Evolutionary conservation across 1,140 invertebrate genomes (phyloP), one percentile per base, ranked within the genome.

Genomic region (Carposina sasakii): DNA sequence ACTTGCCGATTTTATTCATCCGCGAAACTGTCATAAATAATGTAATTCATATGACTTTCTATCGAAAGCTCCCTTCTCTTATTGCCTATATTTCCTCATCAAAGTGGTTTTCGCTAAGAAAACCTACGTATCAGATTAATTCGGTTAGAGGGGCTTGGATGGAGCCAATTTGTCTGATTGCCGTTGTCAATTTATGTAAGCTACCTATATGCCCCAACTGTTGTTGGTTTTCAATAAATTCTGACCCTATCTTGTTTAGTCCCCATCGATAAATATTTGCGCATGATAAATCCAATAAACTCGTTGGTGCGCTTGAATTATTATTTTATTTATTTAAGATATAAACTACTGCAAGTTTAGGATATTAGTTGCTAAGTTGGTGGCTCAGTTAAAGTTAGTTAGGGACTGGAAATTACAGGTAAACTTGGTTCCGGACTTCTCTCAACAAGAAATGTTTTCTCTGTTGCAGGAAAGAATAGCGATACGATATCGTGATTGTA

Each of bases 161-260:
- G 70, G 68, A 85, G 67, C 75, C 84, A 86, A 86, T 86, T 86
- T 86, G 84, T 85, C 84, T 86, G 84, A 86, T 86, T 86, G 84
- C 72, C 70, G 57, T 69, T 76, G 64, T 72, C 66, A 69, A 70
- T 77, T 65, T 76, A 71, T 74, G 63, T 72, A 67, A 68, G 13
- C 33, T 77, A 74, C 74, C 74, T 81, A 81, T 69, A 55, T 71
- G 67, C 46, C 55, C 54, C 55, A 41, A 52, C 54, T 67, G 55
- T 54, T 52, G 56, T 67, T 72, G 69, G 63, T 70, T 81, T 78
- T 77, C 74, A 76, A 84, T 85, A 86, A 82, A 86, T 85, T 77
- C 43, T 81, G 78, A 72, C 75, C 75, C 76, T 74, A 71, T 75
- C 69, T 59, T 63, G 59, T 67, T 62, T 56, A 72, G 66, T 73